Conservation (phyloP, 2,797 vertebrate species). For the Sciaenops ocellatus region DNA sequence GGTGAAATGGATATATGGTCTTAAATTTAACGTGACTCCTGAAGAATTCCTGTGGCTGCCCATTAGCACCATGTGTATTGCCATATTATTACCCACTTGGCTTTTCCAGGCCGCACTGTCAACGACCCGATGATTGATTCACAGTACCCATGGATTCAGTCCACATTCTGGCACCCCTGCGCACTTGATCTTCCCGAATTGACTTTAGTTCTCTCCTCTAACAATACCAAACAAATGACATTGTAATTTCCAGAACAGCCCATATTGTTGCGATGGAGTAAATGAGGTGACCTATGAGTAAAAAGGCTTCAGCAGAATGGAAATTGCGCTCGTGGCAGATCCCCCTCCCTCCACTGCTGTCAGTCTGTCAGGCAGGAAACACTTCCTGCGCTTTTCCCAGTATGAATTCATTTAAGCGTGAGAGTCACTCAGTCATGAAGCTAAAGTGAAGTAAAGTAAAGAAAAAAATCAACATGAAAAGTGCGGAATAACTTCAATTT, state of each 20-base stretch:
- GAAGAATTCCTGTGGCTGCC: not conserved
- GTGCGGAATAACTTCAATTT: not conserved
- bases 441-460: slow-evolving; percentile 6
- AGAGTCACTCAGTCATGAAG: slow-evolving; percentile 39
- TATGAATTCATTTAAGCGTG: slow-evolving; percentile 30
- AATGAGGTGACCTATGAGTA: slow-evolving; percentile 38
- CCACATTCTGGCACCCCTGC: not conserved
- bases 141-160: not conserved
- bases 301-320: slow-evolving; percentile 41
- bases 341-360: slow-evolving; percentile 18
- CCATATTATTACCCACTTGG: not conserved
- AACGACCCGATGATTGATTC: not conserved
- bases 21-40: not conserved
- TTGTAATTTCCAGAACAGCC: not conserved
- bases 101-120: not conserved
- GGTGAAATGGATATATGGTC: not conserved
- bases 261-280: slow-evolving; percentile 11
- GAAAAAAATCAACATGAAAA: not conserved
- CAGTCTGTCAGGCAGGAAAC: slow-evolving; percentile 57
- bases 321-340: slow-evolving; percentile 25
- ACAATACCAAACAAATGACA: not conserved
- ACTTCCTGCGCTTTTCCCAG: slow-evolving; percentile 48
- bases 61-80: not conserved
- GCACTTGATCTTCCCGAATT: not conserved
- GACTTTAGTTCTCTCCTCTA: not conserved